A percentile compares a stretch with the other conserved stretches of the same genome.
phyloP scores from a whole-genome alignment of 2,113 vertebrate genomes.

The Heterochromis multidens region DNA sequence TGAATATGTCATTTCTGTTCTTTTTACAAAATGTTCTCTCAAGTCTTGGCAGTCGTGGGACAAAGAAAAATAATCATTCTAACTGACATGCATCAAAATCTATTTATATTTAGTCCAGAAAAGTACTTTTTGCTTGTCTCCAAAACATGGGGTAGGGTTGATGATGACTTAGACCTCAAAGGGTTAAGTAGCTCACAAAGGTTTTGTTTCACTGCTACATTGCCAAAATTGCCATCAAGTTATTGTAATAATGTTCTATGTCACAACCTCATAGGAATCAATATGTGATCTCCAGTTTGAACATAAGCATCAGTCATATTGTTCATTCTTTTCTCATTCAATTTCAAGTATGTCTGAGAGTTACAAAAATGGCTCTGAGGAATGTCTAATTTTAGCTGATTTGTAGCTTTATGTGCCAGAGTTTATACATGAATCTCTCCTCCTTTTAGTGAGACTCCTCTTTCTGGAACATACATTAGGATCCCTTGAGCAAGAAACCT shows the following conservation, averaged over 20 bases:
- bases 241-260: neutral
- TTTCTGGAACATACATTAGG: neutral
- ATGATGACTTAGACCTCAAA: neutral
- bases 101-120: neutral
- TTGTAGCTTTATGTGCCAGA: neutral
- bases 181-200: neutral
- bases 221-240: neutral
- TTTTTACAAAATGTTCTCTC: neutral
- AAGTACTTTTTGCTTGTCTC: neutral
- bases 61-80: neutral
- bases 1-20: neutral
- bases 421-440: neutral
- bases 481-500: neutral
- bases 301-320: neutral
- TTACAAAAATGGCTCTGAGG: neutral
- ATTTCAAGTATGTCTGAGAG: neutral
- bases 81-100: neutral
- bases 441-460: constrained; percentile 1
- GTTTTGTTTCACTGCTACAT: neutral
- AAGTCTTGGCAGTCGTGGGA: neutral
- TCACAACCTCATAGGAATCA: constrained; percentile 13
- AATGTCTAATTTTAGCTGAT: neutral
- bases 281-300: neutral
- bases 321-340: neutral
- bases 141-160: neutral